phyloP scores from a whole-genome alignment of 2,888 invertebrate genomes.

The Tridacna crocea region DNA sequence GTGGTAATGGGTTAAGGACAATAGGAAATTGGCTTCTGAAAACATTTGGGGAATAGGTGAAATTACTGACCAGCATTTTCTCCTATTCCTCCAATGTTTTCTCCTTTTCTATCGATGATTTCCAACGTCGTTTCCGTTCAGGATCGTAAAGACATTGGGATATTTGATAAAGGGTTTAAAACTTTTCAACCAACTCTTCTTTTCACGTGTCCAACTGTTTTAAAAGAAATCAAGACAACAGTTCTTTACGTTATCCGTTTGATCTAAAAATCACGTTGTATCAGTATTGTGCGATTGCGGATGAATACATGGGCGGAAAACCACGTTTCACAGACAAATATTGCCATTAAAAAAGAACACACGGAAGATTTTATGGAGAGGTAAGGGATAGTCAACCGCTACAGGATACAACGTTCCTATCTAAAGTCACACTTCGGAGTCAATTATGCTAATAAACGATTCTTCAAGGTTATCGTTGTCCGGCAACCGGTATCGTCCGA shows the following conservation, averaged over 20 bases:
- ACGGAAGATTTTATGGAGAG: too few relatives aligned
- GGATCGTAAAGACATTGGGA: too few relatives aligned
- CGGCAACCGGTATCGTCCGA: slow-evolving; percentile 15
- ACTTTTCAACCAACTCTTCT: too few relatives aligned
- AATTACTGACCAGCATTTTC: too few relatives aligned
- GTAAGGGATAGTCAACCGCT: slow-evolving; percentile 11
- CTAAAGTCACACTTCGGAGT: slow-evolving; percentile 29
- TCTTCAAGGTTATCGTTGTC: slow-evolving; percentile 7
- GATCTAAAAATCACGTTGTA: not conserved
- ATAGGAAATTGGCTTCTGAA: too few relatives aligned
- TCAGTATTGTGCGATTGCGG: not conserved
- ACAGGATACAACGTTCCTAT: slow-evolving; percentile 18
- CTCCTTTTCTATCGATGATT: too few relatives aligned
- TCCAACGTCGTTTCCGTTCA: too few relatives aligned
- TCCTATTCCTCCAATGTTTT: too few relatives aligned
- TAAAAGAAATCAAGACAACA: not conserved
- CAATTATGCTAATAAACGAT: slow-evolving; percentile 29
- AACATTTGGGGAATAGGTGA: too few relatives aligned
- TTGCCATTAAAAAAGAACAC: not conserved
- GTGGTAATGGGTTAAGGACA: too few relatives aligned
- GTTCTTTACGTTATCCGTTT: not conserved
- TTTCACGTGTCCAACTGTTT: not conserved
- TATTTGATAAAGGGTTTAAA: too few relatives aligned
- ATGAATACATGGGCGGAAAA: not conserved
- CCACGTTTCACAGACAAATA: not conserved